These are phyloP conservation scores for Oryzias javanicus DNA, from an alignment of 2,113 vertebrate genomes.

Conservation along the genomic window DNA sequence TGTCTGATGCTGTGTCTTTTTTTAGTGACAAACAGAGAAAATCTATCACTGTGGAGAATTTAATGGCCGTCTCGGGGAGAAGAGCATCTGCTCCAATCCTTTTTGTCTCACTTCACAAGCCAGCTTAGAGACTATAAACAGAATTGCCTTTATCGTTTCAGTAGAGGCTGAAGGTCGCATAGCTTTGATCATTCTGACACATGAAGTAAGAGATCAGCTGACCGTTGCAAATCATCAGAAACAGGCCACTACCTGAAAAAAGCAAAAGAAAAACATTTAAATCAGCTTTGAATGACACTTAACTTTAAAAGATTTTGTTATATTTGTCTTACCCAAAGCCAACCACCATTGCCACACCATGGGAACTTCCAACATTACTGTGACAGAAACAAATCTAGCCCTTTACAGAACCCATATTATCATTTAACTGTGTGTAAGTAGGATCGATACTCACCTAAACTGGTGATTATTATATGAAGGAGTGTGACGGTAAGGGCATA, in stretches of 20 bases:
- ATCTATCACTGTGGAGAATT: slow-evolving; percentile 13
- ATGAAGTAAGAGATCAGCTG: slow-evolving; percentile 77
- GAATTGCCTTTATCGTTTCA: slow-evolving; percentile 30
- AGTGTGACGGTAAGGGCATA: slow-evolving; percentile 83
- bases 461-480: slow-evolving; percentile 81
- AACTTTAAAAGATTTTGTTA: background rate
- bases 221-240: slow-evolving; percentile 79
- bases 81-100: slow-evolving; percentile 22
- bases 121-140: background rate
- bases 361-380: slow-evolving; percentile 86
- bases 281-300: background rate
- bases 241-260: slow-evolving; percentile 71
- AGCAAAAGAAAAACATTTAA: background rate
- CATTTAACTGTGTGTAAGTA: background rate
- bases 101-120: slow-evolving; percentile 15
- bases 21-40: slow-evolving; percentile 19
- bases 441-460: slow-evolving; percentile 64
- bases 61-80: slow-evolving; percentile 17
- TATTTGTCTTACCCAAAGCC: slow-evolving; percentile 79
- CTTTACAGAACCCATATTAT: background rate
- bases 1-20: slow-evolving; percentile 4
- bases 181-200: slow-evolving; percentile 66
- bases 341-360: slow-evolving; percentile 85
- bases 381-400: slow-evolving; percentile 27
- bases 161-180: slow-evolving; percentile 60